Conservation (phyloP, 2,888 invertebrate species). For the Aleiodes leptofemur region DNA sequence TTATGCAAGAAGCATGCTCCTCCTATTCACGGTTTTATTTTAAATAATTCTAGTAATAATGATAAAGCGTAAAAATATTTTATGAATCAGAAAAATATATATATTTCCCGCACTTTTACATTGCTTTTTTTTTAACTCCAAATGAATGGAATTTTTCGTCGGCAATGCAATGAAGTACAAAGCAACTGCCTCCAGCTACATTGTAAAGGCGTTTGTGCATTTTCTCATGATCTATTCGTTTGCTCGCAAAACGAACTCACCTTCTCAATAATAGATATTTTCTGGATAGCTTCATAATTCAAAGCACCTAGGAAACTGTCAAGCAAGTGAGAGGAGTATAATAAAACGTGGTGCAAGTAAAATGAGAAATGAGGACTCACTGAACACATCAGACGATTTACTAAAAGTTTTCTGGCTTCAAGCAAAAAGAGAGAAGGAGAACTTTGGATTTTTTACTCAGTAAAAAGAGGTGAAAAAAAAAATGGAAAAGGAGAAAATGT, state of each 20-base stretch:
- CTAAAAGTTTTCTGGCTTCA: slow-evolving; percentile 41
- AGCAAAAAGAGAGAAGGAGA: slow-evolving; percentile 6
- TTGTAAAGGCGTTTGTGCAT: slow-evolving; percentile 33
- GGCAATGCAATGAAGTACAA: slow-evolving; percentile 1
- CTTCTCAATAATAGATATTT: slow-evolving; percentile 57
- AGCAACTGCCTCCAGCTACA: neutral
- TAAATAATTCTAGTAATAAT: slow-evolving; percentile 12
- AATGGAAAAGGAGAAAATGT: slow-evolving; percentile 6
- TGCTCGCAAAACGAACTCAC: slow-evolving; percentile 42
- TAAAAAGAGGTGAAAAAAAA: slow-evolving; percentile 17
- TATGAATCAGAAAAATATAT: slow-evolving; percentile 2
- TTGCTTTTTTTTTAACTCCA: neutral
- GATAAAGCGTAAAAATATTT: neutral
- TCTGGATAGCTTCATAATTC: slow-evolving; percentile 52
- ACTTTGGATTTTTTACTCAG: neutral
- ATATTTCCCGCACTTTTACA: slow-evolving; percentile 2
- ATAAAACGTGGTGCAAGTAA: slow-evolving; percentile 38
- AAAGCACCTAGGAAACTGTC: slow-evolving; percentile 42
- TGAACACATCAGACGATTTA: slow-evolving; percentile 25
- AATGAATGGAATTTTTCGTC: slow-evolving; percentile 5
- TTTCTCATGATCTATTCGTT: slow-evolving; percentile 53
- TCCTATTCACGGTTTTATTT: slow-evolving; percentile 29
- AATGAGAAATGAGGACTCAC: slow-evolving; percentile 27
- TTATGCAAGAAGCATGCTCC: slow-evolving; percentile 55
- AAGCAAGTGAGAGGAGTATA: slow-evolving; percentile 26